Conservation (phyloP, 2,797 vertebrate genomes). For the Manis pentadactyla region DNA sequence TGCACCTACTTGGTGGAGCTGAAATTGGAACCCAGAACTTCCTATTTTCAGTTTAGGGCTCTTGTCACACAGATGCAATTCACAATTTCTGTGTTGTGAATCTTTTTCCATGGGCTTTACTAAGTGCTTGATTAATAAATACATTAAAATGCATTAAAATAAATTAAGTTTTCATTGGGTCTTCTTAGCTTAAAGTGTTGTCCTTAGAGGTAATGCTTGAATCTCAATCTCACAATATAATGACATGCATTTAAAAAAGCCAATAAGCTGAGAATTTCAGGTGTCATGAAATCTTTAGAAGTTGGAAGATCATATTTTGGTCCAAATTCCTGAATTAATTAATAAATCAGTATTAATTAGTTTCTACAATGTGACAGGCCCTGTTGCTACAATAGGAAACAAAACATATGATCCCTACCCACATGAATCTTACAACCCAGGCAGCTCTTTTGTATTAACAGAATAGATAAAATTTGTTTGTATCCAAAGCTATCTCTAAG, state of each 20-base stretch:
- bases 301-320: not conserved
- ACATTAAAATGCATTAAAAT: not conserved
- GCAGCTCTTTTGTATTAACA: not conserved
- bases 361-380: not conserved
- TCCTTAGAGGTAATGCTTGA: not conserved
- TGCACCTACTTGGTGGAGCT: not conserved
- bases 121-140: not conserved
- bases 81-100: not conserved
- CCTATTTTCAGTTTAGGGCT: not conserved
- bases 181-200: not conserved
- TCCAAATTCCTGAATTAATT: conserved; percentile 44
- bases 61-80: not conserved
- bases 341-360: not conserved
- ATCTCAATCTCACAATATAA: conserved; percentile 13
- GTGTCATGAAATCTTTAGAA: not conserved
- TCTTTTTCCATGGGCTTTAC: not conserved
- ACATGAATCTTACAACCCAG: not conserved
- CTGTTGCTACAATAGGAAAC: not conserved
- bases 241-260: not conserved
- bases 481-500: not conserved
- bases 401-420: not conserved
- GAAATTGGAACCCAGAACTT: not conserved
- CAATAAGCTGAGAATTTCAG: not conserved
- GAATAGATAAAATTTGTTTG: not conserved
- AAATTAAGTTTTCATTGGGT: not conserved